Base-by-base conservation (phyloP, 92 coral and sea anemone species). In the Galaxea fascicularis region DNA sequence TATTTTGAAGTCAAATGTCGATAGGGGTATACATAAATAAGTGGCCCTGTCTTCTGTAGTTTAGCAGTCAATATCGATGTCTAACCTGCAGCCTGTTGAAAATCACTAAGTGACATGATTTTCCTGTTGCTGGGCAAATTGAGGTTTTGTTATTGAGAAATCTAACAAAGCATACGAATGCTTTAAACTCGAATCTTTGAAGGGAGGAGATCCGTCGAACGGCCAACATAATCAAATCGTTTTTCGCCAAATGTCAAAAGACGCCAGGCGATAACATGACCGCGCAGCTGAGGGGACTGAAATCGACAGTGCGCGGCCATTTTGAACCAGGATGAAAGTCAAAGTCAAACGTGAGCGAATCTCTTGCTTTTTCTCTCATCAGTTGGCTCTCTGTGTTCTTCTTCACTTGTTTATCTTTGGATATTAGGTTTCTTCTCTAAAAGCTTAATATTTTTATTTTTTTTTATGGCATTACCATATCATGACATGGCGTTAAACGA, bases 281-380 rank as follows among this genome's bases (percentile, higher is more conserved):
- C 63, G 53, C 72, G 51, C 29, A 44, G 72, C 5, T 46, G 4
- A 28, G 49, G 52, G 49, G 39, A 47, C 71, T 72, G 81, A 72
- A 30, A 24, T 41, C 45, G n/a, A 47, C 0, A 65, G 45, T 18
- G 64, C 73, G 87, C 80, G 72, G 87, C 66, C 87, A 83, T 83
- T 72, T 83, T 73, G 87, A 74, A 83, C 60, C 15, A 45, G 73
- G 10, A 90, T 90, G 93, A 90, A 90, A 59, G 93, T 90, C 65
- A 86, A 85, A 70, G 78, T 90, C 9, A 90, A 90, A 80, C 93
- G 93, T 90, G 78, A 85, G 93, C 65, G 22, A 18, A 29, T 14
- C 30, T 74, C 30, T 47, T 65, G 53, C 60, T 18, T 4, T 41
- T 60, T 78, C 31, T 11, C 10, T 1, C 76, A 18, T 49, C 25